Evolutionary conservation across 2,797 vertebrate genomes (phyloP).

Genomic region (Sebastes iracundus): DNA sequence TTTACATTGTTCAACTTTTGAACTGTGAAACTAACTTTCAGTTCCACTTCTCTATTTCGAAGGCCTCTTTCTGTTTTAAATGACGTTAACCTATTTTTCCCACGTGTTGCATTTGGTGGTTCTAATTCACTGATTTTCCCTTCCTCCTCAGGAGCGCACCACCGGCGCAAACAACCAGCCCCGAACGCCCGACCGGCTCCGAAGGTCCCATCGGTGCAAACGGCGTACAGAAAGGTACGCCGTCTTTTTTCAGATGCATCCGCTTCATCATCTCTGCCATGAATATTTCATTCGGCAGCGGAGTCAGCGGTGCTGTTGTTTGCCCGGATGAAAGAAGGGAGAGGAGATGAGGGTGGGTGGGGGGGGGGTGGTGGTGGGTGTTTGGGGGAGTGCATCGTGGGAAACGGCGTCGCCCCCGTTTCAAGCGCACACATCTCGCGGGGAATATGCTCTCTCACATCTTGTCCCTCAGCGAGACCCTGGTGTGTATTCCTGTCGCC

Average conservation of each 20-base stretch:
- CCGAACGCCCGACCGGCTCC: constrained; percentile 64
- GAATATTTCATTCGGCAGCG: constrained; percentile 77
- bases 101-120: not conserved
- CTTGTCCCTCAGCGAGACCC: constrained; percentile 67
- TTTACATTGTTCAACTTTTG: not conserved
- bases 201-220: constrained; percentile 68
- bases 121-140: constrained; percentile 48
- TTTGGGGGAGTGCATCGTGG: constrained; percentile 26
- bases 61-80: constrained; percentile 7
- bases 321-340: constrained; percentile 70
- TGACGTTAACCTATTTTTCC: constrained; percentile 4
- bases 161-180: constrained; percentile 59
- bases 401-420: constrained; percentile 45
- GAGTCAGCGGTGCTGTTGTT: constrained; percentile 69
- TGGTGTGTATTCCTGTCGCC: constrained; percentile 53
- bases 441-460: constrained; percentile 69
- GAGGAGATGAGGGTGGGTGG: constrained; percentile 39
- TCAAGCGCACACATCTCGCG: constrained; percentile 52
- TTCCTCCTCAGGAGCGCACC: constrained; percentile 66
- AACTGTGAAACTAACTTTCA: constrained; percentile 35
- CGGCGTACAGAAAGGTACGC: constrained; percentile 80
- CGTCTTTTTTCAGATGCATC: constrained; percentile 60
- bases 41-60: constrained; percentile 30
- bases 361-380: not conserved
- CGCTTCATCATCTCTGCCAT: constrained; percentile 72